A percentile compares a stretch with the other conserved stretches of the same genome.
Conservation (phyloP, 2,888 invertebrate genomes). For the Parascotia fuliginaria region DNA sequence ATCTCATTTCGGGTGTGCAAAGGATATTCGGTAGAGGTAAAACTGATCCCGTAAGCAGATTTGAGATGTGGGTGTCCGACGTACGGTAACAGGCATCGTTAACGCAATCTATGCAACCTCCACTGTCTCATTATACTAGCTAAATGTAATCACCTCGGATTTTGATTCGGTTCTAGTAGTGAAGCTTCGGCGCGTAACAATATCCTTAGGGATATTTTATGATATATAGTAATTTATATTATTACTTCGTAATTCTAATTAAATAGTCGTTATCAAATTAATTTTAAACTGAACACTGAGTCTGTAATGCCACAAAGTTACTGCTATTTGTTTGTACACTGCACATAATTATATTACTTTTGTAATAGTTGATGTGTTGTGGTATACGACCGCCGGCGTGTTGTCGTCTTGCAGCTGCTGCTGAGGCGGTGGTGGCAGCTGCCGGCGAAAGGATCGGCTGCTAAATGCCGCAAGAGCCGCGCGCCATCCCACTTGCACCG, state of each 20-base stretch:
- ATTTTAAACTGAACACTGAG: background rate
- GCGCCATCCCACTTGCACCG: slow-evolving; percentile 76
- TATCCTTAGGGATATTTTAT: too few species aligned
- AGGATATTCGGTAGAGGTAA: slow-evolving; percentile 33
- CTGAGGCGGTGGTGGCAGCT: slow-evolving; percentile 41
- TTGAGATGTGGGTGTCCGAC: slow-evolving; percentile 48
- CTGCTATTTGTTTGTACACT: slow-evolving; percentile 9
- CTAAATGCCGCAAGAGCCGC: slow-evolving; percentile 81
- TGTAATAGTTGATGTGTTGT: slow-evolving; percentile 12
- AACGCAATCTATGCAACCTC: slow-evolving; percentile 55
- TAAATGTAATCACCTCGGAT: slow-evolving; percentile 28
- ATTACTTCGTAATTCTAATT: too few species aligned
- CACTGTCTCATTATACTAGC: slow-evolving; percentile 40
- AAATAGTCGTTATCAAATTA: too few species aligned
- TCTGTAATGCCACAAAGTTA: background rate
- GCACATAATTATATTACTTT: slow-evolving; percentile 5
- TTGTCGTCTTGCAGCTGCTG: slow-evolving; percentile 3
- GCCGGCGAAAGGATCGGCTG: slow-evolving; percentile 69
- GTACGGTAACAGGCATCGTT: slow-evolving; percentile 64
- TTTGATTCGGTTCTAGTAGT: background rate
- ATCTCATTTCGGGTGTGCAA: background rate
- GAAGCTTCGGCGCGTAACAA: too few species aligned
- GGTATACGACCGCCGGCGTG: slow-evolving; percentile 11
- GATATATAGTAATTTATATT: too few species aligned
- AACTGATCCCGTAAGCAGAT: slow-evolving; percentile 59